Evolutionary conservation across 2,113 vertebrate species (phyloP).

Genomic region (Microcebus griseorufus): DNA sequence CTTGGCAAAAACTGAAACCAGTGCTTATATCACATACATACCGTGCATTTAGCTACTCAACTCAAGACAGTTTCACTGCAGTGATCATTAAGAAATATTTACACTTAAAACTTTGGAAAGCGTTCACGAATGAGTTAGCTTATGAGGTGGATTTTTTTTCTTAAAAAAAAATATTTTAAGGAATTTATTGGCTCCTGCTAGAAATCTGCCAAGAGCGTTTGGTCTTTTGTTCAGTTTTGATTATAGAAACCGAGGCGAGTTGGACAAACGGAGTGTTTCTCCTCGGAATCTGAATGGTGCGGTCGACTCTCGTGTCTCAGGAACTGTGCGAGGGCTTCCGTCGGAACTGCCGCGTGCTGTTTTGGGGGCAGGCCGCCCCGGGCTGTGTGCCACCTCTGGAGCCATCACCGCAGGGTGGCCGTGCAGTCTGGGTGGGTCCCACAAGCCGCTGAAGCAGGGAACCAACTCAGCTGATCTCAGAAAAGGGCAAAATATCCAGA

Average conservation of each 20-base stretch:
- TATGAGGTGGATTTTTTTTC: background rate
- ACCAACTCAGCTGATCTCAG: accelerated
- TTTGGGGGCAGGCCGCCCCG: too few species aligned
- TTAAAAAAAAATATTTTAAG: background rate
- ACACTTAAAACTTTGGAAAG: background rate
- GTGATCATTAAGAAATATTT: background rate
- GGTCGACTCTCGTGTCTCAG: background rate
- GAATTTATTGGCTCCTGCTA: background rate
- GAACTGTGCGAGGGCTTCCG: accelerated
- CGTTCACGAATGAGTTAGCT: background rate
- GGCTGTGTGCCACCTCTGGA: background rate
- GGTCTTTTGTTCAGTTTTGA: background rate
- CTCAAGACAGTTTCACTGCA: accelerated
- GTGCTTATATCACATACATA: too few species aligned
- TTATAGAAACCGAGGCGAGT: background rate
- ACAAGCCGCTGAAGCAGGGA: background rate
- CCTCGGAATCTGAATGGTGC: background rate
- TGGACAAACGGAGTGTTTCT: background rate
- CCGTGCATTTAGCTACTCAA: background rate
- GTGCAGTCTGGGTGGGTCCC: background rate
- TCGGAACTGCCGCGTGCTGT: background rate
- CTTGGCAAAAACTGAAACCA: background rate
- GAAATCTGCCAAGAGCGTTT: background rate
- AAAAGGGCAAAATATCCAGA: background rate
- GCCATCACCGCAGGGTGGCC: background rate